Percentiles rank a stretch among this genome's conserved stretches.
These are phyloP conservation scores for Heliconius charithonia DNA, from an alignment of 2,888 invertebrate species.

Conservation along the genomic window DNA sequence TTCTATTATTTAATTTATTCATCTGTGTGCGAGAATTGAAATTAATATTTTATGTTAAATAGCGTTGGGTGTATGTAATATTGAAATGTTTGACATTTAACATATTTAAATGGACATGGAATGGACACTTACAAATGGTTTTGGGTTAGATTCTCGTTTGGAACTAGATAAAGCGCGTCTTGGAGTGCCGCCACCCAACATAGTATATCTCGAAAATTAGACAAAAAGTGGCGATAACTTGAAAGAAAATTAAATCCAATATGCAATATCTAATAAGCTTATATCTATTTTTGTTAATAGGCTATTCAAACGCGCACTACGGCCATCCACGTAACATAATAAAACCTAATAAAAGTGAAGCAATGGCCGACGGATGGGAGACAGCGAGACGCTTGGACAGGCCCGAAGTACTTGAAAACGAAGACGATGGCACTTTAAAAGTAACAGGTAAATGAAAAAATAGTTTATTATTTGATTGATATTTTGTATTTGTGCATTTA, in stretches of 20 bases:
- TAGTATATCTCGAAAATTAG: not conserved
- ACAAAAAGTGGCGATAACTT: not conserved
- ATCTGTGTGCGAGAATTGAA: not conserved
- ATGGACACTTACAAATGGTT: not conserved
- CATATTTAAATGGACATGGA: not conserved
- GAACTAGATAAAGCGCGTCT: not conserved
- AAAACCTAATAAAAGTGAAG: constrained; percentile 75
- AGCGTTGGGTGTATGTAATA: not conserved
- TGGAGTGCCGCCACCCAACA: not conserved
- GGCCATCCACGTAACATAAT: constrained; percentile 86
- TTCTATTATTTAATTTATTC: not conserved
- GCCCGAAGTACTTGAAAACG: constrained; percentile 81
- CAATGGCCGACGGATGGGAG: constrained; percentile 87
- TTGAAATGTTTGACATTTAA: not conserved
- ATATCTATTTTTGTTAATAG: constrained; percentile 51
- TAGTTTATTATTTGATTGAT: not conserved
- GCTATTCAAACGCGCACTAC: constrained; percentile 86
- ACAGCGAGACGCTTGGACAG: constrained; percentile 85
- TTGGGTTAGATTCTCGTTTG: not conserved
- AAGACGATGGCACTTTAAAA: constrained; percentile 82
- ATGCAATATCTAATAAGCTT: not conserved
- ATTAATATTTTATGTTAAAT: not conserved
- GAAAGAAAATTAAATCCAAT: not conserved
- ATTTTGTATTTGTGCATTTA: too few species aligned
- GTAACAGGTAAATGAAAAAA: constrained; percentile 69